Conservation (phyloP, 2,888 invertebrate species). For the Spilosoma lubricipeda region DNA sequence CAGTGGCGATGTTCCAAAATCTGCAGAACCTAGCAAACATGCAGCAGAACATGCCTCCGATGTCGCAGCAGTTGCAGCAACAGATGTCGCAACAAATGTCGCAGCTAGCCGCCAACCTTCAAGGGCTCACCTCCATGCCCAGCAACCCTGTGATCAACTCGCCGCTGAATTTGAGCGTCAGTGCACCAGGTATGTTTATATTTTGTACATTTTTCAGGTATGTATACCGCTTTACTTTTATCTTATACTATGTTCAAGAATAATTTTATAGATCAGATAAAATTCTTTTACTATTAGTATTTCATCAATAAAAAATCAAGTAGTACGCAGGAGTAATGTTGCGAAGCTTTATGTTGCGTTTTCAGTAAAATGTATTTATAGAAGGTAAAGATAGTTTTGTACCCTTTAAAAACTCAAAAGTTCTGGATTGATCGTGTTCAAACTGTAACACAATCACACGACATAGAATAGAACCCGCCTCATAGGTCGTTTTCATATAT, state of each 20-base stretch:
- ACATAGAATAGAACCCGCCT: no score
- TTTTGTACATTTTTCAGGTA: neutral
- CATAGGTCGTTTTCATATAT: no score
- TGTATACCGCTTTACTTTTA: neutral
- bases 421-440: no score
- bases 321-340: neutral
- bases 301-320: neutral
- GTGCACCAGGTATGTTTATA: conserved; percentile 79
- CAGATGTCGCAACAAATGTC: conserved; percentile 85
- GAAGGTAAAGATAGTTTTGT: neutral
- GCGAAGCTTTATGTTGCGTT: neutral
- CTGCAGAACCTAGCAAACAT: conserved; percentile 84
- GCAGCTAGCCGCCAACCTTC: conserved; percentile 88
- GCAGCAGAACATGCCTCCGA: conserved; percentile 82
- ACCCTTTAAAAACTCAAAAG: no score
- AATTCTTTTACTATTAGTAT: no score
- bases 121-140: conserved; percentile 92
- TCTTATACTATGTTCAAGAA: neutral
- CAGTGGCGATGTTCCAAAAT: conserved; percentile 90
- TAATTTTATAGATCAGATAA: no score
- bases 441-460: no score
- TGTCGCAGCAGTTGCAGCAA: conserved; percentile 87
- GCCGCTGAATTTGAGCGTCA: conserved; percentile 93
- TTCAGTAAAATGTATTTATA: no score
- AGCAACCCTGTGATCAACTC: conserved; percentile 91